phyloP scores from a whole-genome alignment of 1,140 invertebrate species.

The Drosophila mojavensis region DNA sequence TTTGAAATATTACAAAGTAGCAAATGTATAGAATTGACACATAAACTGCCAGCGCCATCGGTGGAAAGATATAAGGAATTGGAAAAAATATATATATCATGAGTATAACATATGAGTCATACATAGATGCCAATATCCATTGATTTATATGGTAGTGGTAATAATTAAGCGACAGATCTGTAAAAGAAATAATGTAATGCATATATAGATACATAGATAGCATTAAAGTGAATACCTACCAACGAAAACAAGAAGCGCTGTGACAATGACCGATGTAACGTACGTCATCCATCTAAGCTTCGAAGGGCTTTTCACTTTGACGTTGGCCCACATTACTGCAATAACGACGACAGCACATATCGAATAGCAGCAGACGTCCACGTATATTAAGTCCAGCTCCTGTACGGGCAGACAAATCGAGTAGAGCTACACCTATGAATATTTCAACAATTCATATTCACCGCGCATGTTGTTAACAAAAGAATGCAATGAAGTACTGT shows the following conservation, averaged over 20 bases:
- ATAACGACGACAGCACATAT: conserved; percentile 80
- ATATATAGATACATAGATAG: not conserved
- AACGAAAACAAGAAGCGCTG: conserved; percentile 38
- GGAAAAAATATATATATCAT: conserved; percentile 92
- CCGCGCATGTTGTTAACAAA: conserved; percentile 15
- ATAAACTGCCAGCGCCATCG: conserved; percentile 86
- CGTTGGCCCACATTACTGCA: conserved; percentile 84
- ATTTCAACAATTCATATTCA: not conserved
- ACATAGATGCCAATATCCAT: conserved; percentile 85
- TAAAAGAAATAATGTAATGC: not conserved
- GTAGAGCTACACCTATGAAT: not conserved
- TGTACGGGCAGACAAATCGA: not conserved
- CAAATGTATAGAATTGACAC: conserved; percentile 87
- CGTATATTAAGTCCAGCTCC: conserved; percentile 17
- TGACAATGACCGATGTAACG: conserved; percentile 83
- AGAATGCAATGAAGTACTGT: not conserved
- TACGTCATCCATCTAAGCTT: conserved; percentile 83
- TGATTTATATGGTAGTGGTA: conserved; percentile 83
- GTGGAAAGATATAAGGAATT: conserved; percentile 87
- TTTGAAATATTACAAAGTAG: conserved; percentile 86
- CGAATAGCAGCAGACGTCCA: conserved; percentile 77
- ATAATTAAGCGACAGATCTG: conserved; percentile 85
- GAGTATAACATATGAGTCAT: conserved; percentile 88
- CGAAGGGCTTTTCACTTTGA: conserved; percentile 81
- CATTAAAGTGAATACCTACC: conserved; percentile 42